These are phyloP conservation scores for Anthoptus insignis DNA, from an alignment of 2,888 invertebrate species.

Conservation along the genomic window DNA sequence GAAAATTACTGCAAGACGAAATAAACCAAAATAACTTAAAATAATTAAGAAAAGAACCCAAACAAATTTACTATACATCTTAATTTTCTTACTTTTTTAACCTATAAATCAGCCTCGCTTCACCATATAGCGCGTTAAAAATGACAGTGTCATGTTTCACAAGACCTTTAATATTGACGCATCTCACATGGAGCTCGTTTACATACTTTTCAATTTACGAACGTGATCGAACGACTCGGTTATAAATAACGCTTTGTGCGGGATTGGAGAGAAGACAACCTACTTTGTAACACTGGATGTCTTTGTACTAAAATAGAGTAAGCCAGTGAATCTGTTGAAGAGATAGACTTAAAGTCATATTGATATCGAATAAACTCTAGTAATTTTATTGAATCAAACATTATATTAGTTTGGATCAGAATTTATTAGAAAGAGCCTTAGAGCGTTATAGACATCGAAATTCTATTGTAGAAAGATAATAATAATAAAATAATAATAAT, in stretches of 20 bases:
- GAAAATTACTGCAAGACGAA: too few relatives aligned
- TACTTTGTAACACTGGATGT: constrained; percentile 25
- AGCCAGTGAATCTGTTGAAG: neutral
- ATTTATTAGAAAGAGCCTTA: too few relatives aligned
- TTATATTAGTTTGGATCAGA: too few relatives aligned
- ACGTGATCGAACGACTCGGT: constrained; percentile 61
- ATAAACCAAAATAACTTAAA: too few relatives aligned
- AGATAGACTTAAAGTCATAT: constrained; percentile 7
- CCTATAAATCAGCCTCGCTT: constrained; percentile 43
- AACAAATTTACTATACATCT: too few relatives aligned
- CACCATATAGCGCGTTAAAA: constrained; percentile 76
- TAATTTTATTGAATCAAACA: too few relatives aligned
- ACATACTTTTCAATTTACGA: constrained; percentile 80
- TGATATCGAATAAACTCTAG: neutral
- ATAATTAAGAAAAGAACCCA: too few relatives aligned
- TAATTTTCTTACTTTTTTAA: too few relatives aligned
- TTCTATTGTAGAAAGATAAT: too few relatives aligned
- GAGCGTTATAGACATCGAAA: too few relatives aligned
- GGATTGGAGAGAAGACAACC: constrained; percentile 39
- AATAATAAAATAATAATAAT: too few relatives aligned
- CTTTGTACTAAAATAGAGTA: constrained; percentile 21
- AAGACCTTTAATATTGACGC: constrained; percentile 58
- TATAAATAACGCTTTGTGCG: constrained; percentile 67
- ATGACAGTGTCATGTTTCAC: constrained; percentile 80
- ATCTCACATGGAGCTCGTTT: constrained; percentile 75